phyloP scores from a whole-genome alignment of 2,113 vertebrate species.

The Siniperca knerii region DNA sequence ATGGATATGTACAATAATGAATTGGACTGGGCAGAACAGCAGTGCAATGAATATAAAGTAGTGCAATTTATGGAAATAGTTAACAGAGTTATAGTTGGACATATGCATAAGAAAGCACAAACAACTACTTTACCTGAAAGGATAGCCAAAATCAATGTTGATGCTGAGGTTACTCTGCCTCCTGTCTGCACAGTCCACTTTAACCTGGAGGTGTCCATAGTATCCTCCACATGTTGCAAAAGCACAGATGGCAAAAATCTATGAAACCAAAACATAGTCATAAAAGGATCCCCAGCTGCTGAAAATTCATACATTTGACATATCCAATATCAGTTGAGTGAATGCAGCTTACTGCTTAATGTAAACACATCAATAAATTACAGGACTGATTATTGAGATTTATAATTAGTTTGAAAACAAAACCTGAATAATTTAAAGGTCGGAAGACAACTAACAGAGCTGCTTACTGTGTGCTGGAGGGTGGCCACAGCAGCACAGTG shows the following conservation, averaged over 20 bases:
- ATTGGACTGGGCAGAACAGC: no score
- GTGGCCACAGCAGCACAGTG: slow-evolving; percentile 61
- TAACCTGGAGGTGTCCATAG: slow-evolving; percentile 94
- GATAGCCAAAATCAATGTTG: slow-evolving; percentile 92
- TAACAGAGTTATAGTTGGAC: background rate
- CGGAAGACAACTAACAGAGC: slow-evolving; percentile 70
- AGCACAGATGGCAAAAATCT: slow-evolving; percentile 99
- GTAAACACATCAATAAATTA: slow-evolving; percentile 61
- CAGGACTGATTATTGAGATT: slow-evolving; percentile 45
- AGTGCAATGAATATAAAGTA: no score
- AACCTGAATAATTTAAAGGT: slow-evolving; percentile 81
- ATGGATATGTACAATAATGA: no score
- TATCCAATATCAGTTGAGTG: background rate
- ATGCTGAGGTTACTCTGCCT: slow-evolving; percentile 93
- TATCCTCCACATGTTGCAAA: slow-evolving; percentile 99
- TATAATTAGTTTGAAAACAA: slow-evolving; percentile 68
- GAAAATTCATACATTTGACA: background rate
- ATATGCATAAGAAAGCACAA: background rate
- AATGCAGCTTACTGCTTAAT: slow-evolving; percentile 46
- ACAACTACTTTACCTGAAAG: slow-evolving; percentile 90
- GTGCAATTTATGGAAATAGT: no score
- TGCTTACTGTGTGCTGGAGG: slow-evolving; percentile 71
- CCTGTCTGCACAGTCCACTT: slow-evolving; percentile 95
- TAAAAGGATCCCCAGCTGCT: background rate
- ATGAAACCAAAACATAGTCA: slow-evolving; percentile 53